Base-by-base conservation (phyloP, 2,888 invertebrate species). In the Anticlea derivata region DNA sequence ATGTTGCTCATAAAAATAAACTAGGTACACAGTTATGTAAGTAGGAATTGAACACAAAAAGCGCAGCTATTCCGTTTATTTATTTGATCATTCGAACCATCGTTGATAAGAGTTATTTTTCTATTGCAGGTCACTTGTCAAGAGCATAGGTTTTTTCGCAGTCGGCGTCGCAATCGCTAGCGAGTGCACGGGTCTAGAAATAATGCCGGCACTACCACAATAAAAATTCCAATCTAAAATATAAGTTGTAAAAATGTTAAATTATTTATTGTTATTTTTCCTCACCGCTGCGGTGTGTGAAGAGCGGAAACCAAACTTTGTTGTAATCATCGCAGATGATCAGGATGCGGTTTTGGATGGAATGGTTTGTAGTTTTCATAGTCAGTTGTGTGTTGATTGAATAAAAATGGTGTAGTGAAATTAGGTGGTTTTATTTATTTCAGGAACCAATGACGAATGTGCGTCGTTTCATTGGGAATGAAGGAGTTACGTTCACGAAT, bases 301-400 rank as follows among this genome's bases (percentile, higher is more conserved):
- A 38, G 65, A 66, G 27, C 57, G 54, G 20, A 70, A 70, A 68
- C 94, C 95, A 20, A 97, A 97, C 83, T 94, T 97, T 71, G 90
- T 97, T 34, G 72, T 97, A 27, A 90, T 97, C 61, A 70, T 97
- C 41, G 96, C 96, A 0, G 97, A 98, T 77, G 97, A 97, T 84
- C 96, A 97, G 80, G 97, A 97, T 89, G 85, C 93, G 1, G 83
- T 92, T n/a, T 82, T 97, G 38, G 93, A 94, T 75, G 95, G 96
- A 40, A 92, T 96, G 93, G 95, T 95, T 91, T 91, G 92, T 90
- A 73, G 46, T 61, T 58, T 58, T 37, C 11, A 8, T 47, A 29
- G 26, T 33, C 8, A 13, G 20, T 26, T 8, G 13, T 51, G 60
- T 56, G 35, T 2, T 12, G 24, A 6, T 5, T 24, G 12, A 60